These are phyloP conservation scores for Schizaphis graminum DNA, from an alignment of 2,888 invertebrate species.

Conservation along the genomic window DNA sequence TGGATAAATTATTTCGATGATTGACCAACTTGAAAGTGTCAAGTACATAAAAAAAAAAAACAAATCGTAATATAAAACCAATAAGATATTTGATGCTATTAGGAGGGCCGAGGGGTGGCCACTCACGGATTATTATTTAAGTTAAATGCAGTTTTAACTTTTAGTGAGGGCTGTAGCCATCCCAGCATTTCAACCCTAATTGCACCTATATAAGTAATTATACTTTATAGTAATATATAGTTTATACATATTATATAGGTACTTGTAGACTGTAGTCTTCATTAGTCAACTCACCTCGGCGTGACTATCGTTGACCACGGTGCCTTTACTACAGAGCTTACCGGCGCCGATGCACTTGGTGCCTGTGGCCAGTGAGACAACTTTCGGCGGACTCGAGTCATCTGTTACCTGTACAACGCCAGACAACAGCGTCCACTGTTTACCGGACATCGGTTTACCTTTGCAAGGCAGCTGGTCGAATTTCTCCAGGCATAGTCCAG, in stretches of 20 bases:
- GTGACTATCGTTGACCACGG: conserved; percentile 89
- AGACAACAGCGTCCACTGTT: conserved; percentile 89
- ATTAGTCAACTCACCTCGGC: conserved; percentile 77
- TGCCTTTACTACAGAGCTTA: conserved; percentile 77
- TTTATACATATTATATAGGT: too few species aligned
- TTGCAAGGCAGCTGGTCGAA: conserved; percentile 80
- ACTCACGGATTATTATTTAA: not conserved
- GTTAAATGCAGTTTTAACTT: too few species aligned
- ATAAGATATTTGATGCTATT: not conserved
- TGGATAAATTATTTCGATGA: not conserved
- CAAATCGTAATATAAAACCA: not conserved
- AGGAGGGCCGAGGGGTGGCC: not conserved
- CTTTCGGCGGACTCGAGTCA: conserved; percentile 71
- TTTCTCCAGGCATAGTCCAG: conserved; percentile 75
- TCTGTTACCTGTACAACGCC: conserved; percentile 75
- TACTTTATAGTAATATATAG: too few species aligned
- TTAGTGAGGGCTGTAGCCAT: not conserved
- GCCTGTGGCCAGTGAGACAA: conserved; percentile 90
- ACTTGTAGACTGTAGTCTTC: too few species aligned
- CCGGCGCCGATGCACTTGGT: conserved; percentile 89
- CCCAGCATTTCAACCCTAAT: not conserved
- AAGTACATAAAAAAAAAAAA: not conserved
- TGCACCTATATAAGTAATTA: too few species aligned
- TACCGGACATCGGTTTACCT: conserved; percentile 80
- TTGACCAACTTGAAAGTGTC: not conserved